These are phyloP conservation scores for Phenganax subtilis DNA, from an alignment of 92 coral and sea anemone genomes.

Conservation along the genomic window DNA sequence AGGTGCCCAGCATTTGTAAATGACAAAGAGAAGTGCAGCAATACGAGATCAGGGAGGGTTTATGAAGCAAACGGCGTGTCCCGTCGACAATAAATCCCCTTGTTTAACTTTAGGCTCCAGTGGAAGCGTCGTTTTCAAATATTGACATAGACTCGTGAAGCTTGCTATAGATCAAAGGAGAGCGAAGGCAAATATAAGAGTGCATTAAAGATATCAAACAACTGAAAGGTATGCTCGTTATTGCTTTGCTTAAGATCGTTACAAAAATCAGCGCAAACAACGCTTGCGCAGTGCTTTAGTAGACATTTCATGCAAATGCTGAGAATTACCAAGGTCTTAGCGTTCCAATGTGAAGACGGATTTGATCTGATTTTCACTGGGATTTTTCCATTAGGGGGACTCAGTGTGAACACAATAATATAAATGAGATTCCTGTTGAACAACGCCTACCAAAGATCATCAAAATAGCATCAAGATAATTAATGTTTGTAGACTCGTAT, in stretches of 20 bases:
- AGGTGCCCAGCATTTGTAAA: background rate
- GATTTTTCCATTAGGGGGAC: constrained; percentile 42
- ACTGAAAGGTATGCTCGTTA: constrained; percentile 45
- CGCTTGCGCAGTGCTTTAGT: background rate
- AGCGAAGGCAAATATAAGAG: constrained; percentile 42
- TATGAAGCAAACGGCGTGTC: constrained; percentile 38
- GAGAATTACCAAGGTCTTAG: constrained; percentile 34
- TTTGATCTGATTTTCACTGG: constrained; percentile 46
- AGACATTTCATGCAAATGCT: constrained; percentile 12
- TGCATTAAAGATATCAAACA: constrained; percentile 36
- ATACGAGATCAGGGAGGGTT: constrained; percentile 13
- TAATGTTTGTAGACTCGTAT: constrained; percentile 43
- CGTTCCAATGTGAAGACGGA: constrained; percentile 44
- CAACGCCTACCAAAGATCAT: constrained; percentile 40
- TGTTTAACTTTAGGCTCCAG: constrained; percentile 46
- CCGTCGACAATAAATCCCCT: constrained; percentile 42
- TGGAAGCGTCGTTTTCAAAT: constrained; percentile 36
- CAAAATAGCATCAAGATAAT: constrained; percentile 44
- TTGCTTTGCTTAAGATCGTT: constrained; percentile 33
- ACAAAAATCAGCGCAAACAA: constrained; percentile 33
- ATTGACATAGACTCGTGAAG: constrained; percentile 37
- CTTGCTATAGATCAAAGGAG: constrained; percentile 34
- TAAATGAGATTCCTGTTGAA: constrained; percentile 44
- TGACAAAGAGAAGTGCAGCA: background rate
- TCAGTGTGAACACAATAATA: constrained; percentile 38